Base-by-base conservation (phyloP, 2,888 invertebrate species). In the Thereva unica region DNA sequence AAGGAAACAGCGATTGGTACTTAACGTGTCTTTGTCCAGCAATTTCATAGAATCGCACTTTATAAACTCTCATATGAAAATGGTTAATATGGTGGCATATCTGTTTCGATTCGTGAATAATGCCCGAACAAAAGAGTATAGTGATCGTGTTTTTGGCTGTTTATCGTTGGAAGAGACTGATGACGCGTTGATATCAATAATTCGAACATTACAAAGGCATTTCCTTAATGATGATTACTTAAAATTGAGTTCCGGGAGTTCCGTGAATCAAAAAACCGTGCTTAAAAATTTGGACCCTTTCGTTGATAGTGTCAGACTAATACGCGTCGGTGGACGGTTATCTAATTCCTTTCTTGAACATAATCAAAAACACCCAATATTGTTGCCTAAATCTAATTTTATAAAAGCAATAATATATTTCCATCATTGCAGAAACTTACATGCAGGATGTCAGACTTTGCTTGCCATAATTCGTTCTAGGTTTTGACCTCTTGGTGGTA, bases 311-410 rank as follows among this genome's bases (percentile, higher is more conserved):
- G 2, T 1, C 7, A 35, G 12, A 7, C 9, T 52, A 34, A 10
- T 52, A 7, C 23, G 52, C 3, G 52, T 52, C 1, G 52, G 52
- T 7, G 52, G 52, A 5, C 10, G 52, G 23, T 10, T 52, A 7
- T 2, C 7, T 0, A 52, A 34, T 7, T 12, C 52, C 7, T 4
- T 52, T 10, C 12, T 73, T 5, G 44, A 44, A 44, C 8, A 44
- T 8, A n/a, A 44, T 44, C 44, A 44, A 44, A 44, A 44, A n/a
- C 44, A 44, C 3, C 44, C 44, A 8, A 44, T 44, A 44, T 2
- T 44, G 3, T 2, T 44, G 44, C 44, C 44, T 44, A 44, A 44
- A 44, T 9, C 44, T 8, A 9, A 44, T n/a, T n/a, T 44, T 2
- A n/a, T 3, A 8, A 44, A 44, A 44, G 8, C 44, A 8, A 2